Evolutionary conservation across 2,797 vertebrate species (phyloP).

Genomic region (Oreochromis mossambicus): DNA sequence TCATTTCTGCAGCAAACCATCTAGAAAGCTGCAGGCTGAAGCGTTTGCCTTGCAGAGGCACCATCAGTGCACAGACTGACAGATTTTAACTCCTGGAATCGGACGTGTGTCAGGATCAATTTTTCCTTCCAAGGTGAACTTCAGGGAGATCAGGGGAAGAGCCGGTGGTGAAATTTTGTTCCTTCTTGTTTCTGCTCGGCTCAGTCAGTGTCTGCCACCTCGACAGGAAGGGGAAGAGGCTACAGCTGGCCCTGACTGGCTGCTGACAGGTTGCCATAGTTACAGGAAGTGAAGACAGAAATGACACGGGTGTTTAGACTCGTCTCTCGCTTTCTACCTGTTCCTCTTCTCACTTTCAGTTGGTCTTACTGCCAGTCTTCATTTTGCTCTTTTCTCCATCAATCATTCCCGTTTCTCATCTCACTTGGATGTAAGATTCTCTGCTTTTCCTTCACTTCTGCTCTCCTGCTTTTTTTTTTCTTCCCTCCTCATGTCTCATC

Average conservation of each 20-base stretch:
- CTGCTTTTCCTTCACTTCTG: not conserved
- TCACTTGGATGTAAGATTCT: not conserved
- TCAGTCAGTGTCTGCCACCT: slow-evolving; percentile 67
- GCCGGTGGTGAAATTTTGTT: slow-evolving; percentile 22
- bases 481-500: not conserved
- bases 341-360: slow-evolving; percentile 46
- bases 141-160: not conserved
- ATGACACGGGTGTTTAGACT: slow-evolving; percentile 64
- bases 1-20: slow-evolving; percentile 12
- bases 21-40: not conserved
- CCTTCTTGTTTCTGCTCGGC: slow-evolving; percentile 33
- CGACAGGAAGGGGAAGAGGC: slow-evolving; percentile 78
- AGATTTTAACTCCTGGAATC: not conserved
- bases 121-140: slow-evolving; percentile 12
- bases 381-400: slow-evolving; percentile 25
- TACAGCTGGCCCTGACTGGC: slow-evolving; percentile 73
- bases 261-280: slow-evolving; percentile 79
- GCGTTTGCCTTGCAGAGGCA: not conserved
- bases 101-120: not conserved
- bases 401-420: slow-evolving; percentile 1
- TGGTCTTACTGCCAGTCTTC: slow-evolving; percentile 39
- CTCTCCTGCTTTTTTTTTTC: not conserved
- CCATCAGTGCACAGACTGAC: not conserved
- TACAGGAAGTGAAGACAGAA: slow-evolving; percentile 80
- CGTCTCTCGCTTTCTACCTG: slow-evolving; percentile 54